A percentile compares a stretch with the other conserved stretches of the same genome.
Evolutionary conservation across 37 sponge, comb jelly and placozoan genomes (phyloP).

Genomic region (Crambe crambe): DNA sequence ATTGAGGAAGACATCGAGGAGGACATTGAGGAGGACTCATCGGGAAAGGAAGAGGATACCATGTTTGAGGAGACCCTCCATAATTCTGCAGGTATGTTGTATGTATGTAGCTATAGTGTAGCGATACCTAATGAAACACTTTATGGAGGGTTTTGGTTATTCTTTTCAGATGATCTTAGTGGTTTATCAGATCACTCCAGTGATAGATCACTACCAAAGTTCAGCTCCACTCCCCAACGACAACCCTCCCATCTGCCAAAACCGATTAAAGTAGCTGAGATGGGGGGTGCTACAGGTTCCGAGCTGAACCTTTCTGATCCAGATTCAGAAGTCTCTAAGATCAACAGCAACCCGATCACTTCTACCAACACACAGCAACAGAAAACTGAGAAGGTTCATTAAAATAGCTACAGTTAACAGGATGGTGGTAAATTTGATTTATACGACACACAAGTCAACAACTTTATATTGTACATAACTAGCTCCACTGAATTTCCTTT

Average conservation of each 20-base stretch:
- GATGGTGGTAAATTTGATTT: no score
- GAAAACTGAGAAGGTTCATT: background rate
- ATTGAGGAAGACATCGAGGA: no score
- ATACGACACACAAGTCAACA: background rate
- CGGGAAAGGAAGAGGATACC: conserved; percentile 40
- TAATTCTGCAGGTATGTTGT: background rate
- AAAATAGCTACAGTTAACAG: no score
- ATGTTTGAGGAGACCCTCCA: conserved; percentile 53
- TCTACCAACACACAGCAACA: background rate
- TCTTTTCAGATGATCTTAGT: background rate
- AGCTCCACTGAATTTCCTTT: no score
- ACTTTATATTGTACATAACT: no score
- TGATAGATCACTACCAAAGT: background rate
- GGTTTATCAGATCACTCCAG: conserved; percentile 16
- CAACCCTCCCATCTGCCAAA: no score
- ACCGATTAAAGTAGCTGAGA: no score
- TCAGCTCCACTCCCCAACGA: background rate
- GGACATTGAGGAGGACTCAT: conserved; percentile 14
- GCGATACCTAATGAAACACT: no score
- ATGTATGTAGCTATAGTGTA: no score
- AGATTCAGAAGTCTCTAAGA: background rate
- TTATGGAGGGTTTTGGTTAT: no score
- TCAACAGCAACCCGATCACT: conserved; percentile 37
- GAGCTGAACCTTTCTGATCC: no score
- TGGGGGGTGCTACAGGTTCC: no score